phyloP scores from a whole-genome alignment of 2,888 invertebrate species.

The Formica aserva region DNA sequence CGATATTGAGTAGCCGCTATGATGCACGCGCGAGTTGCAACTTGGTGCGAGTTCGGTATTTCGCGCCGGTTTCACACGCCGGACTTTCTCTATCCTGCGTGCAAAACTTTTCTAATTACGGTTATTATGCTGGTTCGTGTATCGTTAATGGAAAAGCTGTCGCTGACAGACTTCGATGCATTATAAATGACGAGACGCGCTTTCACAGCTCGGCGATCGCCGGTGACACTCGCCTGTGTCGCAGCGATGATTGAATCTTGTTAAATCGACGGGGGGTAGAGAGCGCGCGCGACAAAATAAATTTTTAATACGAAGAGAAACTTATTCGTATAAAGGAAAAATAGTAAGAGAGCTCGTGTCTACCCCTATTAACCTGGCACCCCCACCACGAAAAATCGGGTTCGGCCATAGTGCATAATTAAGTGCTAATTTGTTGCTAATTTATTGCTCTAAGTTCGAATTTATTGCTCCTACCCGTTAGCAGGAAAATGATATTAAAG shows the following conservation, averaged over 20 bases:
- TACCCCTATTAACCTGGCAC: too few relatives aligned
- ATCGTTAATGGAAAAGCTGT: slow-evolving; percentile 49
- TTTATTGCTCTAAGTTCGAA: too few relatives aligned
- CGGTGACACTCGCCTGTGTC: not conserved
- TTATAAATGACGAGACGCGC: slow-evolving; percentile 28
- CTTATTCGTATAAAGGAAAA: not conserved
- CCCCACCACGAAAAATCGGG: too few relatives aligned
- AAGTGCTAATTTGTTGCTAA: too few relatives aligned
- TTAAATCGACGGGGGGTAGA: not conserved
- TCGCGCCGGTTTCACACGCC: slow-evolving; percentile 32
- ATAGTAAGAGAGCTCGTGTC: not conserved
- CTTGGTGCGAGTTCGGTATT: slow-evolving; percentile 34
- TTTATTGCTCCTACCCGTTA: too few relatives aligned
- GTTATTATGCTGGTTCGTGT: slow-evolving; percentile 39
- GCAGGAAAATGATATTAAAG: too few relatives aligned
- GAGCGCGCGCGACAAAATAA: not conserved
- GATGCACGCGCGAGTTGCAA: slow-evolving; percentile 21
- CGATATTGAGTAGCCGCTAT: slow-evolving; percentile 33
- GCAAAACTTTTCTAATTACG: slow-evolving; percentile 54
- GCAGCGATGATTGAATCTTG: slow-evolving; percentile 2
- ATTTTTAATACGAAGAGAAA: not conserved
- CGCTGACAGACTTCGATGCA: slow-evolving; percentile 22
- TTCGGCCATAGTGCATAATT: too few relatives aligned
- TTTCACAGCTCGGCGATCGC: slow-evolving; percentile 27
- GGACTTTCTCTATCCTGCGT: slow-evolving; percentile 42